Evolutionary conservation across 2,797 vertebrate genomes (phyloP), one percentile per base, ranked within the genome.

Genomic region (Melanotaenia parkinsoni): DNA sequence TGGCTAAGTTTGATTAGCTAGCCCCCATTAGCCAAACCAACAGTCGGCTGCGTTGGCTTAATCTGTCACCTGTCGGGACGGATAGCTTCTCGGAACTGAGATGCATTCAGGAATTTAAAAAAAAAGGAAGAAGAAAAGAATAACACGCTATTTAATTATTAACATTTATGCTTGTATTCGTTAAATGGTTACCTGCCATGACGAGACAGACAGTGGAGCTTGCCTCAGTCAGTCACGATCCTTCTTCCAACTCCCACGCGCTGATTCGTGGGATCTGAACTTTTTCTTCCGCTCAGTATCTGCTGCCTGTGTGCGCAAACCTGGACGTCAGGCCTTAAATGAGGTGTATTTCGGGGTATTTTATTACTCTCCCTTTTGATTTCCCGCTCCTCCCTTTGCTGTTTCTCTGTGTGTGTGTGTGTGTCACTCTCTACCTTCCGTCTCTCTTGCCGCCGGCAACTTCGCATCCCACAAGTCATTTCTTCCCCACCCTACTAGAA

Each of bases 131-230:
- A 58, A 35, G 2, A 4, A 22, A n/a, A 4, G 8, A 13, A 33
- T 4, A 13, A 18, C 7, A n/a, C 14, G 18, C 51, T 13, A 54
- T 26, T 54, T 24, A 16, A 24, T 14, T 14, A 3, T 11, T 1
- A 0, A 7, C 35, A 58, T 35, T 37, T 2, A 1, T 9, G 18
- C 24, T 73, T 45, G 58, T 56, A 24, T 28, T 30, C 12, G 2
- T 74, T 38, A 1, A 38, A 38, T 67, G 20, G 62, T 88, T 95
- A 95, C 95, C 95, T 95, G 95, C 95, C 95, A 95, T 95, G 92
- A 89, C 78, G 92, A 92, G 90, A 91, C 88, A 89, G 81, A 88
- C 89, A 88, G 90, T 85, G 92, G 90, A 78, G 89, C 90, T 91
- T 57, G 73, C 70, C 90, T 90, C 89, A 74, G 86, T 87, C 86